phyloP scores from a whole-genome alignment of 2,113 vertebrate species.

The Arvicanthis niloticus region DNA sequence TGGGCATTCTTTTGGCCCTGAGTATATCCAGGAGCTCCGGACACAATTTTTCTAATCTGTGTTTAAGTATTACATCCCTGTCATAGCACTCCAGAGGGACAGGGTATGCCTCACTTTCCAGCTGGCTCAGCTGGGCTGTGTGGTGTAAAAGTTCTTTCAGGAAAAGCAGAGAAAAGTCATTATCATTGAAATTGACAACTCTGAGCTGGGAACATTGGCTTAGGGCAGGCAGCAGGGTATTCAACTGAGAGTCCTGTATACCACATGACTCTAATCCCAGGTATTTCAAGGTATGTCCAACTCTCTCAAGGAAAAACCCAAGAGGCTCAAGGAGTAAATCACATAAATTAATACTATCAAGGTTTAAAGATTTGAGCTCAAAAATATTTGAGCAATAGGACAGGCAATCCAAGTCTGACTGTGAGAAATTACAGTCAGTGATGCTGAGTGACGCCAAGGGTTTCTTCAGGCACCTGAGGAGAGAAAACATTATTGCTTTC shows the following conservation, averaged over 20 bases:
- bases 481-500: background rate
- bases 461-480: background rate
- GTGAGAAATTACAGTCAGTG: background rate
- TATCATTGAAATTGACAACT: background rate
- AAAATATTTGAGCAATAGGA: background rate
- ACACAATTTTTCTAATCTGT: too few relatives aligned
- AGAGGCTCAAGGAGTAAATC: background rate
- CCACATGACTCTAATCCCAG: background rate
- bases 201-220: background rate
- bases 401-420: background rate
- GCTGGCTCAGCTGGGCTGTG: background rate
- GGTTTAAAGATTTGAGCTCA: accelerated
- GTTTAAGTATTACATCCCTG: too few relatives aligned
- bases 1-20: too few relatives aligned
- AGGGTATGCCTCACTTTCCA: accelerated
- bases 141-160: background rate
- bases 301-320: background rate
- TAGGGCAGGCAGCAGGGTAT: background rate
- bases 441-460: background rate
- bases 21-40: too few relatives aligned
- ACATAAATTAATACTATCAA: background rate
- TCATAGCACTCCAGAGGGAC: background rate
- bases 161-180: background rate
- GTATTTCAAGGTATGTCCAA: background rate
- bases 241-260: background rate